Evolutionary conservation across 1,140 invertebrate genomes (phyloP), one percentile per base, ranked within the genome.

Genomic region (Pollicipes pollicipes): DNA sequence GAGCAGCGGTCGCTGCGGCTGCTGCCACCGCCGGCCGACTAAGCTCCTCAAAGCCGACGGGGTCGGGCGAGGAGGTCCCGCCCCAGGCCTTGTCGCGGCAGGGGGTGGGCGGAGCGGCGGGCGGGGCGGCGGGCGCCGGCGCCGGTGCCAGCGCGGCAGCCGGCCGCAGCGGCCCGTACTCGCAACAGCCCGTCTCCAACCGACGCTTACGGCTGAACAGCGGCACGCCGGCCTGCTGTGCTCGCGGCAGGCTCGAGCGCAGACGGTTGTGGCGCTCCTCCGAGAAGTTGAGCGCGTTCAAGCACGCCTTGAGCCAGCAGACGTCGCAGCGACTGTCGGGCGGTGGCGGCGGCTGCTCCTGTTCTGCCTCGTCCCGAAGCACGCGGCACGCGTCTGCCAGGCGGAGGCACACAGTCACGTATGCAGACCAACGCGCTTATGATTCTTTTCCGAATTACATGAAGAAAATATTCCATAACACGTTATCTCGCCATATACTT

Each of bases 281-380:
- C n/a, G 79, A 87, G 75, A 92, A 84, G 78, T 88, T 87, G 78
- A 90, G 90, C 69, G 86, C 85, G 74, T 87, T 85, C n/a, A 92
- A 78, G 78, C 90, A 91, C 82, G 90, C 86, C 79, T 90, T 90
- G 6, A 93, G 80, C 90, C 90, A 91, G 77, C 90, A 93, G n/a
- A 88, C 89, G 70, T 87, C 90, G 28, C 64, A 66, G 64, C 64
- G 64, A 3, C 28, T 27, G n/a, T 66, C 64, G n/a, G 64, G n/a
- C 4, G 64, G 6, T 28, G 64, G 10, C 45, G 64, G 6, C 4
- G 64, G 10, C 45, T 21, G 45, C 45, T 58, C 45, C 45, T 10
- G 45, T 21, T 58, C 45, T 2, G 45, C 13, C 45, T 10, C 10
- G 2, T 58, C 45, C 2, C 13, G 2, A 21, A 21, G 45, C 17